These are phyloP conservation scores for Okapia johnstoni DNA, from an alignment of 2,113 vertebrate genomes.

Conservation along the genomic window DNA sequence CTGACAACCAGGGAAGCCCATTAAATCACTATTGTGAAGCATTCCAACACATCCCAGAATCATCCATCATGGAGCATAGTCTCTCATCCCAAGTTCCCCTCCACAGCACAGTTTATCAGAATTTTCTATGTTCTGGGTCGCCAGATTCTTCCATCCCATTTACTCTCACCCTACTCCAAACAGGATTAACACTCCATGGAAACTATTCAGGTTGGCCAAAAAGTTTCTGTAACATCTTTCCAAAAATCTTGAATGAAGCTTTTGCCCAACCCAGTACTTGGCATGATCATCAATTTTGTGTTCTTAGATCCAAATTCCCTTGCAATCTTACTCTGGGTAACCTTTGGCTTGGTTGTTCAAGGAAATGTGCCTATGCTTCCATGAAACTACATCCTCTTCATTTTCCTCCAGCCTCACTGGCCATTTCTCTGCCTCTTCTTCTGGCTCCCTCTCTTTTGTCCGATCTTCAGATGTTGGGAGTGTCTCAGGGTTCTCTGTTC, in stretches of 20 bases:
- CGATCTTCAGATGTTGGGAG: neutral
- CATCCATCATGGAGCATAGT: neutral
- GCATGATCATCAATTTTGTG: neutral
- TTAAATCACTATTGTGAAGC: neutral
- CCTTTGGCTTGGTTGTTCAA: neutral
- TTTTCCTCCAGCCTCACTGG: neutral
- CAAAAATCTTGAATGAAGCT: neutral
- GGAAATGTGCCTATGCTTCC: neutral
- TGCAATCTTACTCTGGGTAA: neutral
- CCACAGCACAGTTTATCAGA: neutral
- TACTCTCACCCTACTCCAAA: neutral
- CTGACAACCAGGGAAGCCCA: neutral
- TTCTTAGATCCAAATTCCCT: neutral
- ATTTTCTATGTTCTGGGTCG: neutral
- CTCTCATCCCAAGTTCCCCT: neutral
- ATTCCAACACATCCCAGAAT: neutral
- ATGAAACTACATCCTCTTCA: neutral
- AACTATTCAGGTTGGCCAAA: neutral
- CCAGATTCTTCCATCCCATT: neutral
- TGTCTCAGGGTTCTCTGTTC: neutral
- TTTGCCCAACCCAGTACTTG: neutral
- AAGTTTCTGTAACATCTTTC: neutral
- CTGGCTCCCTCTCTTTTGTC: neutral
- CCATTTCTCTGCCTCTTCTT: neutral
- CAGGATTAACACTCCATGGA: neutral